These are phyloP conservation scores for Aphidoletes aphidimyza DNA, from an alignment of 2,888 invertebrate species.

Conservation along the genomic window DNA sequence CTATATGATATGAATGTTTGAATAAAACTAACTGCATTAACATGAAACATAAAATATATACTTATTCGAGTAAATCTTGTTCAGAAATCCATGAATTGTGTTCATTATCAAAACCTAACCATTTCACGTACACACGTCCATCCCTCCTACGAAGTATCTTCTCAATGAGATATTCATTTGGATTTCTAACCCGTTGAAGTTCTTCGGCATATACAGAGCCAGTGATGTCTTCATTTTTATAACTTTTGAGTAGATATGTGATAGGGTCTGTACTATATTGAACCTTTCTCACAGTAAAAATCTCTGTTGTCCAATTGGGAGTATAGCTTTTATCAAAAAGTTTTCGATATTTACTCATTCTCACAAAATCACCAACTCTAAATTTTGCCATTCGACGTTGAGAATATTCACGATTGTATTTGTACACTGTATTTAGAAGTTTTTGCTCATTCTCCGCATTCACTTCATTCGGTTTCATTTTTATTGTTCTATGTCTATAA, in stretches of 20 bases:
- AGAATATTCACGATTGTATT: not conserved
- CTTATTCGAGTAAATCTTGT: constrained; percentile 55
- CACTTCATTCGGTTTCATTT: constrained; percentile 58
- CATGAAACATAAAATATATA: too few species aligned
- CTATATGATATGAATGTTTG: too few species aligned
- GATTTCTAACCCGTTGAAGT: constrained; percentile 61
- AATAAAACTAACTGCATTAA: too few species aligned
- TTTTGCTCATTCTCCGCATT: constrained; percentile 59
- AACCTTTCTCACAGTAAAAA: constrained; percentile 60
- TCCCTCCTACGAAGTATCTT: constrained; percentile 60
- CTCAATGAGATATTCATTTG: constrained; percentile 62
- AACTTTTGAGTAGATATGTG: constrained; percentile 60
- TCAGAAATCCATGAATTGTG: constrained; percentile 61
- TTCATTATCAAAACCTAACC: constrained; percentile 59
- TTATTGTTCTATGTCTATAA: constrained; percentile 59
- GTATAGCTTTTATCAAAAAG: constrained; percentile 60
- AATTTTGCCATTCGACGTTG: constrained; percentile 57
- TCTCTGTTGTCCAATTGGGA: constrained; percentile 61
- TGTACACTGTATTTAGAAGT: not conserved
- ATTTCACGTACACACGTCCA: constrained; percentile 56
- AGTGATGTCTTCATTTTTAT: constrained; percentile 60
- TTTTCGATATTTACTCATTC: constrained; percentile 59
- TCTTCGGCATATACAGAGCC: constrained; percentile 62
- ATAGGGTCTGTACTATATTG: constrained; percentile 60
- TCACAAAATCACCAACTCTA: constrained; percentile 59